A percentile compares a stretch with the other conserved stretches of the same genome.
phyloP scores from a whole-genome alignment of 2,888 invertebrate species.

The Pristionchus entomophagus region DNA sequence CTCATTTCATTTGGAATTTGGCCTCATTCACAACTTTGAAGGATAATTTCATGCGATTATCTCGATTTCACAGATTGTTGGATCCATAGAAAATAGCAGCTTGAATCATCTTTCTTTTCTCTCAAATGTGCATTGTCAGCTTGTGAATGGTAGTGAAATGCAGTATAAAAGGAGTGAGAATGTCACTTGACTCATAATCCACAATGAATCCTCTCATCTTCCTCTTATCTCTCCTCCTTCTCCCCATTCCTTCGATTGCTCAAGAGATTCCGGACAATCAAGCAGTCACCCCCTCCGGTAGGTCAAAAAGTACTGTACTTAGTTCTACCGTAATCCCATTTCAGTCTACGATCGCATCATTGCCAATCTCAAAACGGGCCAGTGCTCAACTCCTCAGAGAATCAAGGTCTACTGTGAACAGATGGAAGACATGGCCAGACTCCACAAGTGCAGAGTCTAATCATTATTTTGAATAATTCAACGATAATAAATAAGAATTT shows the following conservation, averaged over 20 bases:
- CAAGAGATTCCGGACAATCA: neutral
- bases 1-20: too few relatives aligned
- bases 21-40: too few relatives aligned
- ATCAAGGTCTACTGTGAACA: conserved; percentile 3
- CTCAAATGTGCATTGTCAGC: too few relatives aligned
- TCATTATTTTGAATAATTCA: too few relatives aligned
- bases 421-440: neutral
- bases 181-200: neutral
- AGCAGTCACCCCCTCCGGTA: neutral
- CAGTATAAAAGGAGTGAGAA: neutral
- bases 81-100: too few relatives aligned
- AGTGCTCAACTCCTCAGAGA: neutral
- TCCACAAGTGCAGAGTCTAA: neutral
- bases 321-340: neutral
- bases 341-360: neutral
- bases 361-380: neutral
- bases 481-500: too few relatives aligned
- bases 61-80: too few relatives aligned
- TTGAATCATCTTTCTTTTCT: too few relatives aligned
- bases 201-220: neutral
- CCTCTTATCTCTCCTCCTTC: neutral
- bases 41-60: too few relatives aligned
- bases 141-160: neutral
- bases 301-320: neutral
- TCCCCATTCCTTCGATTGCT: neutral